Percentiles rank a stretch among this genome's conserved stretches.
Conservation (phyloP, 1,140 invertebrate species). For the Zaprionus kolodkinae region DNA sequence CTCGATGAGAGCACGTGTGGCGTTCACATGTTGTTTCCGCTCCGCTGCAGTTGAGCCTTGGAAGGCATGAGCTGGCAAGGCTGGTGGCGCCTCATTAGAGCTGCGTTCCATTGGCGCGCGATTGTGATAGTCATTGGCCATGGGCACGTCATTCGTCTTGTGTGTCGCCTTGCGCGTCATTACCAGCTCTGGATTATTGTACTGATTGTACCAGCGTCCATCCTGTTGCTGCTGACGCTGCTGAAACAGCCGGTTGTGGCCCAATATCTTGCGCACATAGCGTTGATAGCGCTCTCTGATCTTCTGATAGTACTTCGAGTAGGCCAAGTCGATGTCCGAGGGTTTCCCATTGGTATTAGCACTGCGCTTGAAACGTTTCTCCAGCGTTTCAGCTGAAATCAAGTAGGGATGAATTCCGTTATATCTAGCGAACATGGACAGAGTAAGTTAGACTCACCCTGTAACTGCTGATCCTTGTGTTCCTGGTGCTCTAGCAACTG, state of each 20-base stretch:
- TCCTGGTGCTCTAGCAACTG: slow-evolving; percentile 45
- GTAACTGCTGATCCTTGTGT: neutral
- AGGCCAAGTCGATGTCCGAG: slow-evolving; percentile 69
- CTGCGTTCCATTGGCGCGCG: slow-evolving; percentile 20
- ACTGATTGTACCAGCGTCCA: slow-evolving; percentile 56
- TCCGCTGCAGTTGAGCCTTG: slow-evolving; percentile 3
- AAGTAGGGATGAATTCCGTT: too few species aligned
- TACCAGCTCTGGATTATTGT: slow-evolving; percentile 60
- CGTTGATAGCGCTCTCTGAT: slow-evolving; percentile 80
- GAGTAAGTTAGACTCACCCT: slow-evolving; percentile 11
- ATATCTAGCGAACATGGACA: neutral
- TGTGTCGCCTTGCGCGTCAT: slow-evolving; percentile 61
- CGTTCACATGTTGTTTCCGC: slow-evolving; percentile 39
- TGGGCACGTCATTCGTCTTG: slow-evolving; percentile 47
- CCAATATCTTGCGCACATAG: slow-evolving; percentile 76
- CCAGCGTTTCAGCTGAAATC: neutral
- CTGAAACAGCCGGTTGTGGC: slow-evolving; percentile 52
- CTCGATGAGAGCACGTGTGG: slow-evolving; percentile 61
- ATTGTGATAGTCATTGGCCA: slow-evolving; percentile 58
- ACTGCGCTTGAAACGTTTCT: slow-evolving; percentile 50
- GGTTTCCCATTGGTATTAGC: slow-evolving; percentile 34
- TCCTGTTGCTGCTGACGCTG: slow-evolving; percentile 59
- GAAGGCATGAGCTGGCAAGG: neutral
- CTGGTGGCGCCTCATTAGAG: slow-evolving; percentile 44
- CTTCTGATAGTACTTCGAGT: slow-evolving; percentile 77